Evolutionary conservation across 2,888 invertebrate species (phyloP), one percentile per base, ranked within the genome.

Genomic region (Dusona sp.): DNA sequence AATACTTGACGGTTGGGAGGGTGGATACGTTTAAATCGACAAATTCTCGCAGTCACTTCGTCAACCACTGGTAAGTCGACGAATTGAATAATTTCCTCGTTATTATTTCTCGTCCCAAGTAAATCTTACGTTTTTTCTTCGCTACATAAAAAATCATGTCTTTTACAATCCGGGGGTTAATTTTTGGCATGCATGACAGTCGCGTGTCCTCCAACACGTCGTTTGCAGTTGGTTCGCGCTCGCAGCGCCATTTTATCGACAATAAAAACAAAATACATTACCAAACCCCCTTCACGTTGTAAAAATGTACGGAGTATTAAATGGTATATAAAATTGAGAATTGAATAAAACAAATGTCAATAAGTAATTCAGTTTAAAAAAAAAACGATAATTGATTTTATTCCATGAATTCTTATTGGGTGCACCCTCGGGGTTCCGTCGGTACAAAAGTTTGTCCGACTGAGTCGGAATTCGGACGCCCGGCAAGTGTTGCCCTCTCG

Each of bases 191-290:
- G 86, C 84, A 84, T 86, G 86, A 86, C 86, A 89, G 85, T 87
- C 88, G 88, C 88, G 87, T 89, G 89, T 90, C 80, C 84, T 82
- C 85, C 83, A 88, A 88, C 88, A 91, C 87, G 89, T 90, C 61
- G 61, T 29, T 61, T 29, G 61, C 61, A 29, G 29, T 61, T 88
- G 89, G 82, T 88, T 83, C 79, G 85, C 87, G 89, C 87, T 89
- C 77, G 83, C 83, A 89, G 90, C 89, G 88, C 89, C 88, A 82
- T 88, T 65, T 80, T 48, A 38, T 33, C 54, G 61, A 45, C 51
- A 42, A 79, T 6, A 64, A 79, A 68, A 54, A 77, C 38, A 61
- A 75, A n/a, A 57, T 19, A 11, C 22, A 19, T 42, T 42, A 57
- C 61, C 42, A 61, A 29, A 19, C 25, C 25, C 0, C 36, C 16